Conservation (phyloP, 2,113 vertebrate species). For the Ifrita kowaldi region DNA sequence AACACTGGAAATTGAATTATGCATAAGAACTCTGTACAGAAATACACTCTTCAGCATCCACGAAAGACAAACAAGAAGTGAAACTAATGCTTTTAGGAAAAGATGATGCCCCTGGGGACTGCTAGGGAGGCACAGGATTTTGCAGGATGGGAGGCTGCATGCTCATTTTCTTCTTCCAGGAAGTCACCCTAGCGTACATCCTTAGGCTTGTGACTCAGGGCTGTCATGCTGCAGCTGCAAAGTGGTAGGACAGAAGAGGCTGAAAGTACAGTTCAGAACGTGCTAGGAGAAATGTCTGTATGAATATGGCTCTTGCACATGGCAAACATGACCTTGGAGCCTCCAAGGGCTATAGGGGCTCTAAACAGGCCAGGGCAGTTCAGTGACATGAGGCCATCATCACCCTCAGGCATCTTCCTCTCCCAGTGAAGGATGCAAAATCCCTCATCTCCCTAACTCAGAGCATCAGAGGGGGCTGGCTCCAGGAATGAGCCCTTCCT, state of each 20-base stretch:
- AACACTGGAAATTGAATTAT: not conserved
- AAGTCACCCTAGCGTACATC: not conserved
- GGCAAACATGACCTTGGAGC: not conserved
- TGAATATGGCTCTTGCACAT: not conserved
- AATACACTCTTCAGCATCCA: not conserved
- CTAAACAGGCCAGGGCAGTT: not conserved
- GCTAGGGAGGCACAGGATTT: not conserved
- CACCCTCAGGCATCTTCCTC: not conserved
- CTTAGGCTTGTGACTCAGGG: not conserved
- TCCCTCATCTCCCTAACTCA: not conserved
- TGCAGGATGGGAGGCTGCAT: not conserved
- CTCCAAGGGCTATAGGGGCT: not conserved
- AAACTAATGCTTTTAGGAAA: not conserved
- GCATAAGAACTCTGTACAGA: not conserved
- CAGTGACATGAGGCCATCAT: not conserved
- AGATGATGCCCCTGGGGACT: not conserved
- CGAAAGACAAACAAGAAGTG: not conserved
- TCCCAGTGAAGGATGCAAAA: not conserved
- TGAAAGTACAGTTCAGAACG: fast-evolving
- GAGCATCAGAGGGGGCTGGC: not conserved
- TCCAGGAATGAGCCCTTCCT: not conserved
- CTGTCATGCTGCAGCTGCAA: not conserved
- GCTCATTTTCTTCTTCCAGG: not conserved
- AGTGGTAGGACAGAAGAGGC: not conserved
- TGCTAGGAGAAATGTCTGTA: not conserved